Evolutionary conservation across 2,888 invertebrate genomes (phyloP), one percentile per base, ranked within the genome.

Genomic region (Scaptomyza flava): DNA sequence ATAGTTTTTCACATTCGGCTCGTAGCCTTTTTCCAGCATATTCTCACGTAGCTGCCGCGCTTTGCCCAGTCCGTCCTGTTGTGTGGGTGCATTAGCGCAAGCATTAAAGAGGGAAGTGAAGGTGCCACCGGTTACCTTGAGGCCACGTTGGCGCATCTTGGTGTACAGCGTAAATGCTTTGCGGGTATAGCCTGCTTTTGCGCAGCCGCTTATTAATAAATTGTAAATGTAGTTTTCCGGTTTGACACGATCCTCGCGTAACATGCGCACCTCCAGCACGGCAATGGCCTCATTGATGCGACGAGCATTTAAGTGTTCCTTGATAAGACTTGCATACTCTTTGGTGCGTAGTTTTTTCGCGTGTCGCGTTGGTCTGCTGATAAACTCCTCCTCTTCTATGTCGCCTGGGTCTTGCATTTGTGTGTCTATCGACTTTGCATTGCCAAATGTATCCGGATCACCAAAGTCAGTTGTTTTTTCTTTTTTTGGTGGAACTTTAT

Each of bases 91-190:
- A 90, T 96, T 96, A 0, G 97, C 95, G 91, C 98, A 98, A 2
- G 97, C 96, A 92, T 97, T 96, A 89, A 99, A 96, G 31, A 99
- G 93, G 66, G 96, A 96, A 0, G 97, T 97, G 86, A 97, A 97
- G 0, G 96, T 95, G 17, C 95, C 95, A 0, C 94, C 94, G 30
- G 94, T 95, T 0, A 95, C 94, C 72, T 93, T 93, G 0, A 97
- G 90, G 0, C 94, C 95, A 43, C 95, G 93, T 87, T 94, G 94
- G 85, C 96, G 96, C 96, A 98, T 96, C 90, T 95, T 94, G 83
- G 95, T 96, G 85, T 94, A 98, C 1, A 98, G 93, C 77, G 94
- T 94, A 89, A 98, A 98, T 1, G 97, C 97, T 92, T 96, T 97
- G 81, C 96, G 95, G 2, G 97, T 94, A 85, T 97, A 96, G 0